phyloP scores from a whole-genome alignment of 2,113 vertebrate genomes.

The Podarcis muralis region DNA sequence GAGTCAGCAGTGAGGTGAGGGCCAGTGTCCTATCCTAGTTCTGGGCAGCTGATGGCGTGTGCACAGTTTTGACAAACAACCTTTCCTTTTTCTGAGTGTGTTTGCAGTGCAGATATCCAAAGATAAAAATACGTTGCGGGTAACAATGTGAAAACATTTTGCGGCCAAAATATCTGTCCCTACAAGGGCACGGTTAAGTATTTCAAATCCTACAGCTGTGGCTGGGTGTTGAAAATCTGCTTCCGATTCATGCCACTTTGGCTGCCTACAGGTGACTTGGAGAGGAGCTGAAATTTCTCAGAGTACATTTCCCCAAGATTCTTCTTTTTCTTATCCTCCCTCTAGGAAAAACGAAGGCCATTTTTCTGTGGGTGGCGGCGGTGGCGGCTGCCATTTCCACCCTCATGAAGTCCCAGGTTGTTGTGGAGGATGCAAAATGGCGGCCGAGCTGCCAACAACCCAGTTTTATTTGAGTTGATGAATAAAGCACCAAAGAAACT shows the following conservation, averaged over 20 bases:
- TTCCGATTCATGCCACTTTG: background rate
- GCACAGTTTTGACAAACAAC: background rate
- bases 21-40: background rate
- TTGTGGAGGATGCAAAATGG: too few relatives aligned
- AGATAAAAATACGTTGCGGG: background rate
- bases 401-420: too few relatives aligned
- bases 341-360: too few relatives aligned
- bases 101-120: conserved; percentile 9
- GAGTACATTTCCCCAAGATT: background rate
- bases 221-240: conserved; percentile 4
- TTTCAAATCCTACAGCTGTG: conserved; percentile 23
- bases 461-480: background rate
- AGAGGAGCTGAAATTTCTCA: background rate
- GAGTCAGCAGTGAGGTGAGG: background rate
- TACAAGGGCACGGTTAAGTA: background rate
- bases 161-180: conserved; percentile 7
- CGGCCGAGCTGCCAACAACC: background rate
- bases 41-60: background rate
- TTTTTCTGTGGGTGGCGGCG: too few relatives aligned
- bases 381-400: too few relatives aligned
- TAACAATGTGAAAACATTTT: conserved; percentile 12
- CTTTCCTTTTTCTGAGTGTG: conserved; percentile 18
- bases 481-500: background rate
- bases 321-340: background rate
- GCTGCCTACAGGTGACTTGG: background rate